These are phyloP conservation scores for Diabrotica balteata DNA, from an alignment of 2,888 invertebrate species.

Conservation along the genomic window DNA sequence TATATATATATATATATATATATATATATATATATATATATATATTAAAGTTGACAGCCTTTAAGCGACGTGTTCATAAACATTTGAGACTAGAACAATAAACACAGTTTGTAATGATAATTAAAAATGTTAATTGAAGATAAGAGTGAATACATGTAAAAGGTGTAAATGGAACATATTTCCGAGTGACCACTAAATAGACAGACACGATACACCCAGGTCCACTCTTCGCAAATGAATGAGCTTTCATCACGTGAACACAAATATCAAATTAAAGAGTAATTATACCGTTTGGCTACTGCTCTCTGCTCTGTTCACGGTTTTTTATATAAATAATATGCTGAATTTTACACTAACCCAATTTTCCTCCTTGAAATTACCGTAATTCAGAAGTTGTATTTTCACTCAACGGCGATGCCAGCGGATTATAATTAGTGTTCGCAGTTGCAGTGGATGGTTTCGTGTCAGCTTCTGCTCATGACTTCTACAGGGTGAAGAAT, in stretches of 20 bases:
- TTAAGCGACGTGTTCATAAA: no score
- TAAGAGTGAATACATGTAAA: conserved; percentile 1
- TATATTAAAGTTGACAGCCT: no score
- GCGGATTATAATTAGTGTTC: neutral
- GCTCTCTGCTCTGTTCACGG: neutral
- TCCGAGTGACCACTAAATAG: neutral
- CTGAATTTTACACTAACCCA: conserved; percentile 1
- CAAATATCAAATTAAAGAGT: neutral
- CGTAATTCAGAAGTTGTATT: neutral
- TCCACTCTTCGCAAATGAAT: neutral
- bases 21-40: no score
- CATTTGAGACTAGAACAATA: no score
- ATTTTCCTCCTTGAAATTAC: neutral
- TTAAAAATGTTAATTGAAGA: conserved; percentile 7
- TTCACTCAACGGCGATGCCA: no score
- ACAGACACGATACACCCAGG: neutral
- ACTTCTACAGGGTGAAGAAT: no score
- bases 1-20: no score
- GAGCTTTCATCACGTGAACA: neutral
- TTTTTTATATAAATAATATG: neutral
- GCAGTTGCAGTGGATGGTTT: neutral
- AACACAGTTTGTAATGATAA: no score
- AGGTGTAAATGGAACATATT: conserved; percentile 17
- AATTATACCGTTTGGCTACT: neutral
- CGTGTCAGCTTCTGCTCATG: neutral